These are phyloP conservation scores for Sphaerophoria taeniata DNA, from an alignment of 2,888 invertebrate species.

Conservation along the genomic window DNA sequence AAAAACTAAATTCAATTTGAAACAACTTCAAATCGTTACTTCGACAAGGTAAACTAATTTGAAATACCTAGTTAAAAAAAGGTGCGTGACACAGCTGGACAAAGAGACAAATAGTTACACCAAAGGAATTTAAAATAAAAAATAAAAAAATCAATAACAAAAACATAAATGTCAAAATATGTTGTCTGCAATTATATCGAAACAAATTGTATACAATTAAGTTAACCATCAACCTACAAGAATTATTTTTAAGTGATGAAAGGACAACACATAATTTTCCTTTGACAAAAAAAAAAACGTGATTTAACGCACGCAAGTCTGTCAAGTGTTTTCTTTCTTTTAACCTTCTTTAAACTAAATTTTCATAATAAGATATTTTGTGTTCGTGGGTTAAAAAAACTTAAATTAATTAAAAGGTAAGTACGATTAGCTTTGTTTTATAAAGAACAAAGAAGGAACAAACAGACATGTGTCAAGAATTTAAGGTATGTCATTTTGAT, in stretches of 20 bases:
- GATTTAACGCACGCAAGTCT: not conserved
- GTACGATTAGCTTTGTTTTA: too few species aligned
- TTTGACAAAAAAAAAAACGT: not conserved
- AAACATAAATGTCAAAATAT: not conserved
- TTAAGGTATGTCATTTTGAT: too few species aligned
- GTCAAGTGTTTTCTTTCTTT: not conserved
- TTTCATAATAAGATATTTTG: not conserved
- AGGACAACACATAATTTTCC: not conserved
- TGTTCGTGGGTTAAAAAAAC: not conserved
- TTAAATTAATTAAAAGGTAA: not conserved
- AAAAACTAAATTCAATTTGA: conserved; percentile 41
- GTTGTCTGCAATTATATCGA: conserved; percentile 11
- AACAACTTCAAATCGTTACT: not conserved
- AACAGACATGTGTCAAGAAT: too few species aligned
- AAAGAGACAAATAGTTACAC: not conserved
- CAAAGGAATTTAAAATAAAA: not conserved
- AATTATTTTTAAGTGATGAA: not conserved
- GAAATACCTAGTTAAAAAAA: not conserved
- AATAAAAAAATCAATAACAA: not conserved
- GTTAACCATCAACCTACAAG: not conserved
- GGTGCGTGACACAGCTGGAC: conserved; percentile 13
- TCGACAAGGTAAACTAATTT: not conserved
- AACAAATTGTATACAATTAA: not conserved
- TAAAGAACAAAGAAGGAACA: too few species aligned
- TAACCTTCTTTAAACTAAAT: not conserved